These are phyloP conservation scores for Lithobates sylvaticus DNA, from an alignment of 2,797 vertebrate species.

Conservation along the genomic window DNA sequence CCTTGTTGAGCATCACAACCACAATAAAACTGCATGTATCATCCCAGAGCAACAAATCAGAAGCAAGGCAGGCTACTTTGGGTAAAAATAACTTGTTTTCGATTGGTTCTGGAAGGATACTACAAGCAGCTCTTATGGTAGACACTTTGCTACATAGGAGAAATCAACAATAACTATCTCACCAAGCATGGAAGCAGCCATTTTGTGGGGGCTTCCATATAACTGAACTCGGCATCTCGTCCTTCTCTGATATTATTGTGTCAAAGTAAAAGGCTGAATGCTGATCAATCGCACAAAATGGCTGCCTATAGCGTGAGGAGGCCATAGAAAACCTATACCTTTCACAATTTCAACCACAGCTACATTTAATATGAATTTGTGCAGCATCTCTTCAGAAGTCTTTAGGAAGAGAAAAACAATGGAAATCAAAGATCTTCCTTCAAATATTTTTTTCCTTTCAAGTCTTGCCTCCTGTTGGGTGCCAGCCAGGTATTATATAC, in stretches of 20 bases:
- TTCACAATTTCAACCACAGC: neutral
- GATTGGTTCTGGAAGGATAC: neutral
- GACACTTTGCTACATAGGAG: neutral
- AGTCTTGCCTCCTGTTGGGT: constrained; percentile 68
- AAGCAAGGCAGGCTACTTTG: neutral
- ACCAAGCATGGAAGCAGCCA: neutral
- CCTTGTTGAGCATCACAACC: no score
- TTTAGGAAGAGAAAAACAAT: neutral
- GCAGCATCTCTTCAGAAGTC: neutral
- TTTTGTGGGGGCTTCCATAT: neutral
- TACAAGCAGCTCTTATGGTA: neutral
- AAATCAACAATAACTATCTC: neutral
- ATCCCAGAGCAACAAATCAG: neutral
- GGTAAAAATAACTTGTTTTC: neutral
- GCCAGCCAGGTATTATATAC: constrained; percentile 91
- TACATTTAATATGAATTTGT: neutral
- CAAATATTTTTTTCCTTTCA: constrained; percentile 63
- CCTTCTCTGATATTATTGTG: neutral
- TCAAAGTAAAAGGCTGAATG: neutral
- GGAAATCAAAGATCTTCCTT: constrained; percentile 86
- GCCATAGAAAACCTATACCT: neutral
- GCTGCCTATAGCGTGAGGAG: no score
- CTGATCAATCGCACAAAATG: constrained; percentile 2
- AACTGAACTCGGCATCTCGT: neutral
- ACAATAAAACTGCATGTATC: neutral